Conservation (phyloP, 2,113 vertebrate genomes). For the Campylomormyrus tamandua region DNA sequence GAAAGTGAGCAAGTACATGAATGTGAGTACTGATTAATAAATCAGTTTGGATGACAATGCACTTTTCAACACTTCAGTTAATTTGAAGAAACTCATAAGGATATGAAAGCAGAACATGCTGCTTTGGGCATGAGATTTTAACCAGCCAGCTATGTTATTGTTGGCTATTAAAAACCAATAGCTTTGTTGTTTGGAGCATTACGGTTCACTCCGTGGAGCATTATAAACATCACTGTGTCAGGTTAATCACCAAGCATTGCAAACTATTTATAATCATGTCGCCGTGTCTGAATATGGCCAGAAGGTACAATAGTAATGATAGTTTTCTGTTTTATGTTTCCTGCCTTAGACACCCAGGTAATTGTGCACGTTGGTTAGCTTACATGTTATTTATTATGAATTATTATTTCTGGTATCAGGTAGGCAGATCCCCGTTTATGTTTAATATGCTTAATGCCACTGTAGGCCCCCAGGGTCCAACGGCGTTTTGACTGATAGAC, state of each 20-base stretch:
- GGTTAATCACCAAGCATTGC: neutral
- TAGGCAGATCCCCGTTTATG: neutral
- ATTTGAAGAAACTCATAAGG: neutral
- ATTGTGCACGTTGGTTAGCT: neutral
- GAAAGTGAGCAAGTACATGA: neutral
- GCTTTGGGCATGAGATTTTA: neutral
- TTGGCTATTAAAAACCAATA: neutral
- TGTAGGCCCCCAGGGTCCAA: neutral
- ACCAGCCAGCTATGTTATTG: neutral
- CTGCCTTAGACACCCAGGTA: neutral
- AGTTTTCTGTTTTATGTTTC: neutral
- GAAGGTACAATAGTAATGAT: neutral
- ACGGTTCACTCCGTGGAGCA: neutral
- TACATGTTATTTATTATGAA: neutral
- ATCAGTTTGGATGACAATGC: neutral
- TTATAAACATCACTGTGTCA: neutral
- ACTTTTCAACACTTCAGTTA: neutral
- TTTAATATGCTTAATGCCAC: neutral
- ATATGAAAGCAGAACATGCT: neutral
- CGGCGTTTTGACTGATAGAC: neutral
- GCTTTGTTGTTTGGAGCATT: neutral
- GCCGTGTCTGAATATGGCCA: neutral
- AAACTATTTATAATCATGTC: neutral
- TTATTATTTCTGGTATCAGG: neutral
- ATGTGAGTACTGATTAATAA: neutral